Evolutionary conservation across 2,888 invertebrate species (phyloP), one percentile per base, ranked within the genome.

Genomic region (Parthenolecanium corni): DNA sequence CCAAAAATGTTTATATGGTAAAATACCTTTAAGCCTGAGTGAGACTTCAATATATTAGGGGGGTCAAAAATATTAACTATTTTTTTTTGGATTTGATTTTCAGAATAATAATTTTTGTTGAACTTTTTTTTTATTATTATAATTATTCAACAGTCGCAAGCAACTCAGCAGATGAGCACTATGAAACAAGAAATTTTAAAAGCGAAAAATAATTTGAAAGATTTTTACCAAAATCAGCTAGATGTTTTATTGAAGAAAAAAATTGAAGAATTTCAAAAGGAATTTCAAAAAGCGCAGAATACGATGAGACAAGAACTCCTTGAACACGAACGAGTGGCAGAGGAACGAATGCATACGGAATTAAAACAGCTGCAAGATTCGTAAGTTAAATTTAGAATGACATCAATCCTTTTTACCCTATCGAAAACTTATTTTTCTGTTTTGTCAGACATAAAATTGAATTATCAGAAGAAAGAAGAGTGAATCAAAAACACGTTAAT

Each of bases 181-280:
- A 61, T 62, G 31, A 66, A 52, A 49, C 63, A 66, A 64, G 65
- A 66, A 52, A 40, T 66, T 5, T 58, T 54, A 25, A 64, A 65
- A 51, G 46, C 65, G 3, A 66, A 66, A 62, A 64, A 49, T 52
- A 63, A 51, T 14, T 24, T 66, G 40, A 65, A 65, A 21, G 51
- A 52, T 3, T 65, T 61, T 56, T 66, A 66, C 51, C 66, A 66
- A 57, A 66, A 65, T 57, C 66, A 66, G 11, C 44, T 66, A 38
- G 65, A 66, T 38, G 46, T 44, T 16, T 53, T 64, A 36, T 23
- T 66, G 12, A 40, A 54, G 42, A 64, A 65, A 57, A 66, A 66
- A 64, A 57, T 66, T 2, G 38, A 52, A 1, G 65, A 66, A 31
- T 66, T 65, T 47, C 66, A 66, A n/a, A 61, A 47, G 23, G 49